phyloP scores from a whole-genome alignment of 2,113 vertebrate species.

The Gavialis gangeticus region DNA sequence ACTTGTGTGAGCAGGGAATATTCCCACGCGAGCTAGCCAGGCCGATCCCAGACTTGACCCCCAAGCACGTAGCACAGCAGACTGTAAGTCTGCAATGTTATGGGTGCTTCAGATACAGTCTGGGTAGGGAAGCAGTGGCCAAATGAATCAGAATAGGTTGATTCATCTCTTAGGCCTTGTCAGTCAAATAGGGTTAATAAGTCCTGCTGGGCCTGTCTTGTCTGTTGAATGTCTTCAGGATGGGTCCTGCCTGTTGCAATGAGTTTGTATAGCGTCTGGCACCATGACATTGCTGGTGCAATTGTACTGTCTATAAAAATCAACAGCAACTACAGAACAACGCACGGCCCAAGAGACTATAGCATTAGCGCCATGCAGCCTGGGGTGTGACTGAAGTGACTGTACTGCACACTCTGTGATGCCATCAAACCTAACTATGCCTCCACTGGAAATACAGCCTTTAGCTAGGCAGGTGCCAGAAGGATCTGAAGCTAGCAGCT shows the following conservation, averaged over 20 bases:
- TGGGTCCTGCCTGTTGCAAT: accelerated
- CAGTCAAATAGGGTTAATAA: background rate
- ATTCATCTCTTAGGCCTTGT: background rate
- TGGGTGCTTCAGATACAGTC: background rate
- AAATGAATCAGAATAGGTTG: background rate
- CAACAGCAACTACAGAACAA: too few species aligned
- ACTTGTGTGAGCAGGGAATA: accelerated
- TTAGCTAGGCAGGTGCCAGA: background rate
- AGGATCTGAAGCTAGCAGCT: background rate
- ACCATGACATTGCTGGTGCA: accelerated
- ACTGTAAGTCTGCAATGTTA: background rate
- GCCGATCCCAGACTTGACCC: background rate
- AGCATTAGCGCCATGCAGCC: too few species aligned
- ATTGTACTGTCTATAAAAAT: background rate
- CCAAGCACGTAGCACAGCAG: background rate
- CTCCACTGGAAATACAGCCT: background rate
- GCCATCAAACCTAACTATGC: accelerated
- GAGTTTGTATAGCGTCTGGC: background rate
- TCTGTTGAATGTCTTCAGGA: background rate
- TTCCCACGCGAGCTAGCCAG: background rate
- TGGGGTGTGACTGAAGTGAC: too few species aligned
- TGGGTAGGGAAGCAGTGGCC: background rate
- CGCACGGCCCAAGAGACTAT: too few species aligned
- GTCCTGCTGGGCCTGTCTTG: background rate
- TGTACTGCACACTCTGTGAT: too few species aligned